Evolutionary conservation across 2,113 vertebrate genomes (phyloP).

Genomic region (Leptodactylus fuscus): DNA sequence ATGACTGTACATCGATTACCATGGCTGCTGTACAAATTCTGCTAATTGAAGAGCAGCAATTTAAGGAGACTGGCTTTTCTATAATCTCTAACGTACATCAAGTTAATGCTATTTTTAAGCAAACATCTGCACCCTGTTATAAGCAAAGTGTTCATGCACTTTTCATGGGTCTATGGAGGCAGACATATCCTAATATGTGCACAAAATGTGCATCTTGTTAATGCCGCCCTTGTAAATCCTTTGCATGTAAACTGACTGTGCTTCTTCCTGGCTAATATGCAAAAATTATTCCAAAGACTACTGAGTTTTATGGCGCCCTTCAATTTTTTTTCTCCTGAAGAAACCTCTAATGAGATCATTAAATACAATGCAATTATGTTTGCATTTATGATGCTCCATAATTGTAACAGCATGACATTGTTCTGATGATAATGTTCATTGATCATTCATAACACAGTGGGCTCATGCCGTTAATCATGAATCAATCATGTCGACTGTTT

Average conservation of each 20-base stretch:
- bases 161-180: conserved; percentile 48
- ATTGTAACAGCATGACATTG: conserved; percentile 72
- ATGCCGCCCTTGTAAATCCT: conserved; percentile 48
- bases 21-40: conserved; percentile 32
- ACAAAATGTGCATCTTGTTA: conserved; percentile 41
- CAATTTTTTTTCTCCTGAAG: conserved; percentile 45
- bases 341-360: conserved; percentile 65
- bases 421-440: conserved; percentile 73
- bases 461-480: conserved; percentile 68
- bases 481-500: conserved; percentile 70
- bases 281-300: conserved; percentile 52
- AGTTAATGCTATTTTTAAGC: conserved; percentile 47
- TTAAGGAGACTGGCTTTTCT: conserved; percentile 14
- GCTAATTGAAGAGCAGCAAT: conserved; percentile 34
- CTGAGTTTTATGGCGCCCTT: conserved; percentile 52
- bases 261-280: conserved; percentile 43
- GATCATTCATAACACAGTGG: conserved; percentile 74
- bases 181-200: conserved; percentile 25
- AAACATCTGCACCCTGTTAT: conserved; percentile 45
- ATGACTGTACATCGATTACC: conserved; percentile 8
- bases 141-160: conserved; percentile 25
- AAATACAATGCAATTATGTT: conserved; percentile 71
- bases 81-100: conserved; percentile 23
- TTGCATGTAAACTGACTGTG: conserved; percentile 5
- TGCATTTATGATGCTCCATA: conserved; percentile 72